Evolutionary conservation across 2,888 invertebrate species (phyloP).

Genomic region (Acronicta alni): DNA sequence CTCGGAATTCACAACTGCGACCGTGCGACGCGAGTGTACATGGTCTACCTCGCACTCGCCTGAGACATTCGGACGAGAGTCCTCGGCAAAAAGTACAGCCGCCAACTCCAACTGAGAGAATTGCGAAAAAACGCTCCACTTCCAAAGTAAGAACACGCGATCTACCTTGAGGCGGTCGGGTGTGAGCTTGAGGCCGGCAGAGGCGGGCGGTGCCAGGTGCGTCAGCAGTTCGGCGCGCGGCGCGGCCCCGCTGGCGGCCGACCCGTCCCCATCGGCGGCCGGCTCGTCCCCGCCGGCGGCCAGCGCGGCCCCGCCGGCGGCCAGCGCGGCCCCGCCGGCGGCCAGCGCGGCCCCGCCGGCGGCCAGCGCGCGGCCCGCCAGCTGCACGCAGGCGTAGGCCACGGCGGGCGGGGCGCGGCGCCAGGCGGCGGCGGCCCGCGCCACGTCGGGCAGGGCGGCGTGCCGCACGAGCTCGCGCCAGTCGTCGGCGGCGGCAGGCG

Average conservation of each 20-base stretch:
- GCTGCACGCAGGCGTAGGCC: slow-evolving; percentile 32
- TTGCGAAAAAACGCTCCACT: too few species aligned
- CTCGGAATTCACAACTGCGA: too few species aligned
- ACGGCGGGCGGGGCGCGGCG: slow-evolving; percentile 24
- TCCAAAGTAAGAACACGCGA: neutral
- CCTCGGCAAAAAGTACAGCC: too few species aligned
- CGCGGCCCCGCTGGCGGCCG: slow-evolving; percentile 4
- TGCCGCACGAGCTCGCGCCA: slow-evolving; percentile 12
- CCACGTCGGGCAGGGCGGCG: slow-evolving; percentile 12
- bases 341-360: slow-evolving; percentile 4
- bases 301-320: neutral
- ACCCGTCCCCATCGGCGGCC: neutral
- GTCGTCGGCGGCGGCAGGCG: slow-evolving; percentile 15
- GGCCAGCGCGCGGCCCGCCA: slow-evolving; percentile 36
- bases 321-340: neutral
- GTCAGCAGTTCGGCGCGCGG: slow-evolving; percentile 14
- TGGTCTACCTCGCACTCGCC: too few species aligned
- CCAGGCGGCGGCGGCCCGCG: slow-evolving; percentile 25
- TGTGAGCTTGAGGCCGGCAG: slow-evolving; percentile 17
- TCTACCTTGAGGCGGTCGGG: slow-evolving; percentile 41
- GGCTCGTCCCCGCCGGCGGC: slow-evolving; percentile 2
- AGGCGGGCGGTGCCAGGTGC: slow-evolving; percentile 1
- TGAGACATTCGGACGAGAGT: too few species aligned
- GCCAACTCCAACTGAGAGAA: too few species aligned
- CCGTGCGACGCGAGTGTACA: too few species aligned